Base-by-base conservation (phyloP, 2,888 invertebrate genomes). In the Mythimna lalbum region DNA sequence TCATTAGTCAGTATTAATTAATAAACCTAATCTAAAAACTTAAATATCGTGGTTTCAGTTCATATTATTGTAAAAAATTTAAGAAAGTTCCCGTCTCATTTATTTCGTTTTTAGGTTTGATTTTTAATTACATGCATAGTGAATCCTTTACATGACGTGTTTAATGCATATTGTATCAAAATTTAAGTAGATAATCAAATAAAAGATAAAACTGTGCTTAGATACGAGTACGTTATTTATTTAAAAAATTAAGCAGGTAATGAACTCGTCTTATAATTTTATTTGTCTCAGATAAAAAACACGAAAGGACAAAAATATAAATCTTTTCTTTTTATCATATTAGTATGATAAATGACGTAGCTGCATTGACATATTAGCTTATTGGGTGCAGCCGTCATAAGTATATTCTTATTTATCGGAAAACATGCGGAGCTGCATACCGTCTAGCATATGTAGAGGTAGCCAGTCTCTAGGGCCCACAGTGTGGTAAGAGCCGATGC, bases 21-120 rank as follows among this genome's bases (percentile, higher is more conserved):
- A 23, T 14, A 64, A 64, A n/a, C n/a, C 19, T 55, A 50, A 55
- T 80, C 23, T 56, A 56, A 78, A 62, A 64, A 77, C 10, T 23
- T 0, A 27, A 60, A 56, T 72, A 49, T 61, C 19, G 39, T 63
- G 53, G 63, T 49, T n/a, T 53, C 33, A 50, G 39, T 63, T 39
- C 19, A 33, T n/a, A 23, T 50, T 62, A 39, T 27, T 43, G 31
- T 59, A 59, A 47, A 19, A 65, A 23, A 17, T 65, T 73, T 27
- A 33, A 53, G 78, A 70, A 69, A 53, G 27, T 59, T 12, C 19
- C n/a, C 39, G 43, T 21, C 36, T 56, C 47, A 53, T 59, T 78
- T 63, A 59, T 60, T 50, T 56, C 12, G 73, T 53, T 63, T 63
- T 62, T 59, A 21, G 31, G 19, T 55, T 49, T 23, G 14, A 17